Percentiles rank a stretch among this genome's conserved stretches.
Conservation (phyloP, 2,888 invertebrate genomes). For the Apamea epomidion region DNA sequence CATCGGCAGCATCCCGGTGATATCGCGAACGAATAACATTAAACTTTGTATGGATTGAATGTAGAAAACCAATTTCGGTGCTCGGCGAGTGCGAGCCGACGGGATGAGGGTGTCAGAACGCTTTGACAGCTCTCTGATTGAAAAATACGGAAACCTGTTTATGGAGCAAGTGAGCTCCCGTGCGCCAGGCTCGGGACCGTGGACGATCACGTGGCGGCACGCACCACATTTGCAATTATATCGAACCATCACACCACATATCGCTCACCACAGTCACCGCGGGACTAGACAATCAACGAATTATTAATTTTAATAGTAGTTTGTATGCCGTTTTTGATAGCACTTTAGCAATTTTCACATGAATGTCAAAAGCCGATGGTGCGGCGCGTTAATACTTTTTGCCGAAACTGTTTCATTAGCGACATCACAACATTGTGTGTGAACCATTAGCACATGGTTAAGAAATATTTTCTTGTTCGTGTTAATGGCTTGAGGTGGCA, state of each 20-base stretch:
- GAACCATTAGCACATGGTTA: constrained; percentile 79
- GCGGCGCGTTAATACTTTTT: constrained; percentile 71
- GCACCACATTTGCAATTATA: constrained; percentile 57
- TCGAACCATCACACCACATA: constrained; percentile 27
- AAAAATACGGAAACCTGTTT: constrained; percentile 91
- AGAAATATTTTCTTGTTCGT: constrained; percentile 75
- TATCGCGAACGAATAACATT: constrained; percentile 91
- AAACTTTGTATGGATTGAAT: constrained; percentile 91
- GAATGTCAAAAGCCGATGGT: constrained; percentile 77
- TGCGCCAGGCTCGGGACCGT: constrained; percentile 66
- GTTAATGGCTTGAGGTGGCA: constrained; percentile 68
- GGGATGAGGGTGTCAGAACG: constrained; percentile 91
- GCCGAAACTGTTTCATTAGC: constrained; percentile 82
- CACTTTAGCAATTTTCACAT: constrained; percentile 79
- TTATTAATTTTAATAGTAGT: constrained; percentile 65
- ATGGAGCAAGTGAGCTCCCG: constrained; percentile 87
- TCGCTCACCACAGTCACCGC: constrained; percentile 18
- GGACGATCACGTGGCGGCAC: constrained; percentile 58
- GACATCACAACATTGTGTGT: constrained; percentile 73
- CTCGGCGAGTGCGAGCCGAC: constrained; percentile 90
- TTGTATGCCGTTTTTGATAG: constrained; percentile 48
- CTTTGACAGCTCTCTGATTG: constrained; percentile 92
- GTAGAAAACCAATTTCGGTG: constrained; percentile 91
- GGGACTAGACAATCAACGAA: constrained; percentile 62
- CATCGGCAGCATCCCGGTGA: constrained; percentile 90